These are phyloP conservation scores for Callosobruchus maculatus DNA, from an alignment of 2,888 invertebrate genomes.

Conservation along the genomic window DNA sequence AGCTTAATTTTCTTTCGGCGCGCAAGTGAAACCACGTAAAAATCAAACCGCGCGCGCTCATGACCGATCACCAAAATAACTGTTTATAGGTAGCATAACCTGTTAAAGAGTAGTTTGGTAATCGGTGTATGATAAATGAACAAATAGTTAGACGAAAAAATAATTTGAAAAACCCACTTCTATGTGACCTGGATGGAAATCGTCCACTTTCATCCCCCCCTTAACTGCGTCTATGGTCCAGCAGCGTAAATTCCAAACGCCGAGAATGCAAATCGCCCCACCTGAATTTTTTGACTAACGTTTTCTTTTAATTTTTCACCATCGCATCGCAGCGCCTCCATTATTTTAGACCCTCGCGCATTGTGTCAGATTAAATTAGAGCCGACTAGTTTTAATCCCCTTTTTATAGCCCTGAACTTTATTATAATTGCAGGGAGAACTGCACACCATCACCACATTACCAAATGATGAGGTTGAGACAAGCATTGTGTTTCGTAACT, in stretches of 20 bases:
- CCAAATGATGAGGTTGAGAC: background rate
- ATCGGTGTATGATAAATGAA: no score
- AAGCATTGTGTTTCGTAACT: background rate
- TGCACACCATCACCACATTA: background rate
- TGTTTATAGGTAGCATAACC: no score
- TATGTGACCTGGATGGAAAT: no score
- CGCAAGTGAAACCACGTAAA: no score
- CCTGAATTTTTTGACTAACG: background rate
- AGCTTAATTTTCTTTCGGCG: no score
- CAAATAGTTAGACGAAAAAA: no score
- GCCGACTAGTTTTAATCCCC: conserved; percentile 21
- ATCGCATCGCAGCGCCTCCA: conserved; percentile 8
- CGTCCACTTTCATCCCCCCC: background rate
- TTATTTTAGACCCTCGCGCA: conserved; percentile 22
- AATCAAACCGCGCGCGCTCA: no score
- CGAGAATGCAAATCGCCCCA: background rate
- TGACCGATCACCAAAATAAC: no score
- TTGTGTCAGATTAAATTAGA: conserved; percentile 21
- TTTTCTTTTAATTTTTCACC: conserved; percentile 1
- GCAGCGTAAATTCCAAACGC: background rate
- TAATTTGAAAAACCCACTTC: no score
- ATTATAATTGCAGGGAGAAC: conserved; percentile 24
- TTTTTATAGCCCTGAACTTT: conserved; percentile 8
- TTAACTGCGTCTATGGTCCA: background rate
- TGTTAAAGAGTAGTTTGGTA: no score